A percentile compares a stretch with the other conserved stretches of the same genome.
Evolutionary conservation across 2,888 invertebrate species (phyloP).

Genomic region (Leucophora obtusa): DNA sequence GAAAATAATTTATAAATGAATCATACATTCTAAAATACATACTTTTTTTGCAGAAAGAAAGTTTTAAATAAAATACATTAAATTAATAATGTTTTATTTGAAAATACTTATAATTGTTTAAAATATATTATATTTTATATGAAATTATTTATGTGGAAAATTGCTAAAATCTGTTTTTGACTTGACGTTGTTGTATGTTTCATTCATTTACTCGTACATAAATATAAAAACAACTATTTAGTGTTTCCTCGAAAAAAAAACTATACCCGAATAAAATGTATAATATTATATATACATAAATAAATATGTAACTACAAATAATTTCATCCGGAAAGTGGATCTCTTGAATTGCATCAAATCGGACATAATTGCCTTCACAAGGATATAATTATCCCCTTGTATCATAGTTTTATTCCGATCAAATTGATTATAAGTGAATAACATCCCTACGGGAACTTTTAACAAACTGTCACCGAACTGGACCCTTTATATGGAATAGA

Average conservation of each 20-base stretch:
- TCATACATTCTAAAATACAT: constrained; percentile 22
- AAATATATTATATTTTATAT: constrained; percentile 57
- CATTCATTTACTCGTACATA: constrained; percentile 13
- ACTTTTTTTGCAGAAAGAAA: too few species aligned
- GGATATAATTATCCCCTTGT: too few species aligned
- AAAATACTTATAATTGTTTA: constrained; percentile 63
- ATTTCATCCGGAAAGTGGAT: too few species aligned
- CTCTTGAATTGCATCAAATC: too few species aligned
- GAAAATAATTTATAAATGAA: constrained; percentile 58
- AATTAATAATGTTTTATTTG: constrained; percentile 62
- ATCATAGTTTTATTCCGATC: too few species aligned
- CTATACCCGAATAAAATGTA: neutral
- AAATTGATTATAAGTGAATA: too few species aligned
- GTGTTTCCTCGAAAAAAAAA: neutral
- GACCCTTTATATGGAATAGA: too few species aligned
- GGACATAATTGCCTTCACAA: too few species aligned
- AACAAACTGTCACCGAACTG: too few species aligned
- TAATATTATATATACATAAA: too few species aligned
- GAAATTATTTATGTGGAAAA: constrained; percentile 62
- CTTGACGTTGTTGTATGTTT: constrained; percentile 73
- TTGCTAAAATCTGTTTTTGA: constrained; percentile 73
- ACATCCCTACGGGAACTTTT: too few species aligned
- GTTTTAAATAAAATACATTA: constrained; percentile 45
- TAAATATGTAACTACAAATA: too few species aligned
- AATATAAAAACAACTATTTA: neutral